Percentiles rank a stretch among this genome's conserved stretches.
Conservation (phyloP, 2,797 vertebrate genomes). For the Tapera naevia region DNA sequence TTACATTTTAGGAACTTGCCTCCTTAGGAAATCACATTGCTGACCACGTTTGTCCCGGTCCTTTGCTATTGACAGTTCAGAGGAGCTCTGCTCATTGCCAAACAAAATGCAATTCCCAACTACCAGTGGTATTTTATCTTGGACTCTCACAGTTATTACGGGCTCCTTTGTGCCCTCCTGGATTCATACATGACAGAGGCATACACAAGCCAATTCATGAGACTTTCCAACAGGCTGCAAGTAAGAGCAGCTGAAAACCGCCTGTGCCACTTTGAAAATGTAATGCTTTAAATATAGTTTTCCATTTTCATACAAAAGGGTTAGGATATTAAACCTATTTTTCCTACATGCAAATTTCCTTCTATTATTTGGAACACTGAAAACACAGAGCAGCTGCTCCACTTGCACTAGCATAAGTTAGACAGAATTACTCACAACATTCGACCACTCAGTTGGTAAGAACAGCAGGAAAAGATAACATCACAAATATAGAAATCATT, state of each 20-base stretch:
- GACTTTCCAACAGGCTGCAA: neutral
- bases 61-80: neutral
- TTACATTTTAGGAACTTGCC: neutral
- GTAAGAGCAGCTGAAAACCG: neutral
- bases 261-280: neutral
- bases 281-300: neutral
- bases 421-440: constrained; percentile 46
- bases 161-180: neutral
- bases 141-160: neutral
- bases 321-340: constrained; percentile 30
- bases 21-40: neutral
- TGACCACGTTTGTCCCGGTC: neutral
- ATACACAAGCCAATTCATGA: neutral
- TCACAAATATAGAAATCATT: constrained; percentile 53
- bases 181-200: neutral
- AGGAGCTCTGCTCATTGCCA: neutral
- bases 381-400: constrained; percentile 55
- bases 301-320: neutral
- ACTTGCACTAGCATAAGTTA: constrained; percentile 16
- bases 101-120: neutral
- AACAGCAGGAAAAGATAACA: constrained; percentile 50
- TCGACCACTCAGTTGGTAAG: constrained; percentile 41
- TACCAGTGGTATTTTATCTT: neutral
- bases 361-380: constrained; percentile 35
- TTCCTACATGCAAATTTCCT: constrained; percentile 35